Conservation (phyloP, 1,140 invertebrate genomes). For the Trichonephila clavipes region DNA sequence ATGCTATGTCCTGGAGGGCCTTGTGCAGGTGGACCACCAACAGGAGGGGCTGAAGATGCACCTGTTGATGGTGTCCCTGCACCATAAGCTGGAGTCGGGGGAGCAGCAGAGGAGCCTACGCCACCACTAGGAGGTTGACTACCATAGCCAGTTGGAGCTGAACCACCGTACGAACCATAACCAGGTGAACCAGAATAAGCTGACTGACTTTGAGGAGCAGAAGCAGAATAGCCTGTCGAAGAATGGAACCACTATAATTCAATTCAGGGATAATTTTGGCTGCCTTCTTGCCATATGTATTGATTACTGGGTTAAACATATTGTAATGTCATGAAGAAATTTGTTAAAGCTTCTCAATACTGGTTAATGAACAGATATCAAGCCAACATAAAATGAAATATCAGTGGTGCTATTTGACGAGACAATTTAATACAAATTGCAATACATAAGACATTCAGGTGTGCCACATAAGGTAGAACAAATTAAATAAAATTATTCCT, state of each 20-base stretch:
- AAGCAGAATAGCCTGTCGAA: constrained; percentile 68
- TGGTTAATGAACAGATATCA: too few relatives aligned
- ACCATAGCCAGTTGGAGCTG: constrained; percentile 72
- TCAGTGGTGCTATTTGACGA: not conserved
- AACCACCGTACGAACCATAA: constrained; percentile 73
- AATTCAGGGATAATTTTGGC: not conserved
- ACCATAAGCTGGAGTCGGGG: constrained; percentile 69
- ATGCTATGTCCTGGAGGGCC: constrained; percentile 62
- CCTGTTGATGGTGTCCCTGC: constrained; percentile 66
- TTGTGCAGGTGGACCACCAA: constrained; percentile 64
- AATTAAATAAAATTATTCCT: not conserved
- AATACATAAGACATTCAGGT: constrained; percentile 36
- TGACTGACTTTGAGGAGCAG: constrained; percentile 69
- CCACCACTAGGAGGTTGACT: constrained; percentile 63
- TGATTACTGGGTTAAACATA: not conserved
- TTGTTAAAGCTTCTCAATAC: too few relatives aligned
- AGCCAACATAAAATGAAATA: too few relatives aligned
- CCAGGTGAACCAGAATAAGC: constrained; percentile 68
- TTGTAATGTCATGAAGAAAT: not conserved
- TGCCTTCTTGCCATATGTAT: constrained; percentile 31
- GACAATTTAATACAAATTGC: not conserved
- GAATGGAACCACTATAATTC: not conserved
- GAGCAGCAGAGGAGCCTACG: constrained; percentile 61
- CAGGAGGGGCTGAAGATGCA: constrained; percentile 53
- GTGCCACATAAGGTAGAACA: not conserved